phyloP scores from a whole-genome alignment of 2,797 vertebrate species.

The Todus mexicanus region DNA sequence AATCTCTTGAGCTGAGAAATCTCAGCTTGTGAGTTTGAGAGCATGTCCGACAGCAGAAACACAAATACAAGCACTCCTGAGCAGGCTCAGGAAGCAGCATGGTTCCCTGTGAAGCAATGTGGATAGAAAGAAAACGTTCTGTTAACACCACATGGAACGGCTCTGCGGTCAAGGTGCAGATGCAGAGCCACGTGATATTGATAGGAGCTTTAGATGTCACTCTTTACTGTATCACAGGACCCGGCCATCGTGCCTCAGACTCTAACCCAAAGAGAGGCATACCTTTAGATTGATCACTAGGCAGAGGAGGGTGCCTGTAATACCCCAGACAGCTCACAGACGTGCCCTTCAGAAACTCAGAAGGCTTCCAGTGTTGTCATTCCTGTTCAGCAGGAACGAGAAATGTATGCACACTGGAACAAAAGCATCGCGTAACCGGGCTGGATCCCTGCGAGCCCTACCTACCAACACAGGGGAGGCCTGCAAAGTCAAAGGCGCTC shows the following conservation, averaged over 20 bases:
- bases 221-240: not conserved
- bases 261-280: not conserved
- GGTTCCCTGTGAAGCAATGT: rapidly evolving
- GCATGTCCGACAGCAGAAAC: not conserved
- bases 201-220: not conserved
- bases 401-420: not conserved
- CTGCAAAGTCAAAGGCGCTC: not conserved
- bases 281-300: not conserved
- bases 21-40: not conserved
- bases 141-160: not conserved
- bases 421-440: not conserved
- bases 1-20: not conserved
- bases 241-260: not conserved
- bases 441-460: not conserved
- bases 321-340: not conserved
- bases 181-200: not conserved
- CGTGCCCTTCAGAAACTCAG: not conserved
- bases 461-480: not conserved
- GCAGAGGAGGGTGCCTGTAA: not conserved
- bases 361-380: not conserved
- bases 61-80: not conserved
- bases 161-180: not conserved
- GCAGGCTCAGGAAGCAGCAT: not conserved
- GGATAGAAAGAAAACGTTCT: not conserved
- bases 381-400: constrained; percentile 29